Base-by-base conservation (phyloP, 2,113 vertebrate species). In the Bucco capensis region DNA sequence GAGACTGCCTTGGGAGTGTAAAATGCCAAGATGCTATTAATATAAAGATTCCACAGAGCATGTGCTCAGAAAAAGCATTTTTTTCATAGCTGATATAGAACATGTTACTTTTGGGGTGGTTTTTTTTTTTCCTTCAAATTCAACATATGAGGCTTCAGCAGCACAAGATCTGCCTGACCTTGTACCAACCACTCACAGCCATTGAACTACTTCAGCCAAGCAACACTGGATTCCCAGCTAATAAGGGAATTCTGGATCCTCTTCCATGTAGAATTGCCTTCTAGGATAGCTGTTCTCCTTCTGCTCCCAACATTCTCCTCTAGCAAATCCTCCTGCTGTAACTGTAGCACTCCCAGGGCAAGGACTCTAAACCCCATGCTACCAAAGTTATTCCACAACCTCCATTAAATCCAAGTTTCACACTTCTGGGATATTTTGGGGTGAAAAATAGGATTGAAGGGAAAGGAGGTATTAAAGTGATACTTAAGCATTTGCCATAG, bases 1-100 rank as follows among this genome's bases (percentile, higher is more conserved):
- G 75, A 90, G 80, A 65, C 49, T 78, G 90, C 77, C 75, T 69
- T 40, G 95, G 91, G 96, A 95, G n/a, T 8, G 42, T 21, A 72
- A 93, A 64, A 78, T 37, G 83, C 75, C 94, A 91, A 91, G 73
- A 94, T 40, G 62, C 93, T 91, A 27, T 83, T 76, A 58, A 85
- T 67, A 27, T 19, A 56, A 92, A 66, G 80, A 86, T 75, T 89
- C 94, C 75, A 58, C 49, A n/a, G 19, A 88, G 81, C 38, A 33
- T 72, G 25, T 61, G 51, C 86, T 89, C 88, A n/a, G 40, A 44
- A 84, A 92, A 88, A 76, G 19, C 47, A 12, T 14, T 83, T 86
- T 56, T 44, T 89, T 61, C 12, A 8, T 10, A 14, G 31, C 64
- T 65, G 50, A 80, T 42, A 69, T 3, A 27, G 54, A 90, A 88